Base-by-base conservation (phyloP, 2,888 invertebrate genomes). In the Drosophila ustulata region DNA sequence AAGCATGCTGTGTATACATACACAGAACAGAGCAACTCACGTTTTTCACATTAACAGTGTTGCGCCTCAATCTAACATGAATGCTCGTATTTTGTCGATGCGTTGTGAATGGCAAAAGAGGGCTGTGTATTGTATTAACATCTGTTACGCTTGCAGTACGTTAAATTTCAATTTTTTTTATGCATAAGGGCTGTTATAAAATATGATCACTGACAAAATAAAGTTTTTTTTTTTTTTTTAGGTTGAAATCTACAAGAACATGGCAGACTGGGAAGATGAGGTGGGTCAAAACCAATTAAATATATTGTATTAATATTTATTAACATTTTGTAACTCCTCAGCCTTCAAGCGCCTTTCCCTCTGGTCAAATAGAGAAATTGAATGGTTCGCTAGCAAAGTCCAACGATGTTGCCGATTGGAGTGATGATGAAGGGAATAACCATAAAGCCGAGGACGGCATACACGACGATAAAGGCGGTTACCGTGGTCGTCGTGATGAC, bases 1-100 rank as follows among this genome's bases (percentile, higher is more conserved):
- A 65, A 66, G 68, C 78, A 75, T 80, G 78, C 68, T 83, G 71
- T 65, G 90, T 90, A 90, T 90, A 90, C 89, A 90, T 90, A 90
- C 84, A 90, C 76, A 88, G 80, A 88, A 82, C 88, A 86, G 76
- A 67, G 63, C 80, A 72, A 82, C 78, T 85, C 82, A 82, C 82
- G 80, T 83, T 83, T 80, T 78, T 69, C 62, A 59, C 30, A 34
- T 63, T 68, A 65, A 65, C 70, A 75, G 64, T 58, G n/a, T 50
- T 64, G 57, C 73, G 47, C 66, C 56, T 47, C 64, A 39, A 2
- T 4, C 53, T 61, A 47, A 65, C 63, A 75, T 67, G 18, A 1
- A 49, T 58, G 58, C 71, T 32, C n/a, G 46, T 34, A 9, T 25
- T 25, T 30, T 5, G 0, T 18, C 52, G 52, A 32, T 26, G 5